A percentile compares a stretch with the other conserved stretches of the same genome.
phyloP scores from a whole-genome alignment of 2,113 vertebrate genomes.

The Microtus ochrogaster region DNA sequence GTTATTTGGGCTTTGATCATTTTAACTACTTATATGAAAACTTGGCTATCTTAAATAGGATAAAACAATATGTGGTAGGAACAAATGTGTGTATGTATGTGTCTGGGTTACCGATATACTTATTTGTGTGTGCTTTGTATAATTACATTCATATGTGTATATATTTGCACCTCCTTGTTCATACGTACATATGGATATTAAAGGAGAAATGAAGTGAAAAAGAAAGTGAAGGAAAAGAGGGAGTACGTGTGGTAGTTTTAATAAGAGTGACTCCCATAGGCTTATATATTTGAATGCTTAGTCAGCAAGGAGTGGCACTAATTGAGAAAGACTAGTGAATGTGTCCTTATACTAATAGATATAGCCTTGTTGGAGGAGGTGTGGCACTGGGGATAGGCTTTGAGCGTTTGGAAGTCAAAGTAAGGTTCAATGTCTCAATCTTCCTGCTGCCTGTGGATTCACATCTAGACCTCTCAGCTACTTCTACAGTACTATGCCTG shows the following conservation, averaged over 20 bases:
- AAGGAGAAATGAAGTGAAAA: background rate
- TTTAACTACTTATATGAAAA: background rate
- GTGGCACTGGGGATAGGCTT: background rate
- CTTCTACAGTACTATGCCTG: background rate
- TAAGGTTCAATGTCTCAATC: background rate
- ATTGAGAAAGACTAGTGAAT: background rate
- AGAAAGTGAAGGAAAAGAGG: background rate
- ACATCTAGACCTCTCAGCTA: background rate
- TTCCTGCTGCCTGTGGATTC: background rate
- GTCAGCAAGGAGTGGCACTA: background rate
- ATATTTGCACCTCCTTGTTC: background rate
- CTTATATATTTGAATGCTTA: background rate
- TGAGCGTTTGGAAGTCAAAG: background rate
- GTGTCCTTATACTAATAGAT: background rate
- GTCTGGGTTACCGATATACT: background rate
- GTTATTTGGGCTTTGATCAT: background rate
- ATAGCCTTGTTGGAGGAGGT: background rate
- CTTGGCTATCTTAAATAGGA: background rate
- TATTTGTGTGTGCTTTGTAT: background rate
- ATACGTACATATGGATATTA: fast-evolving
- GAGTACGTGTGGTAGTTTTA: background rate
- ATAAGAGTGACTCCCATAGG: background rate
- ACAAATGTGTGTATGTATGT: background rate
- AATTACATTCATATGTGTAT: background rate
- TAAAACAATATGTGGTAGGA: background rate